Conservation (phyloP, 2,113 vertebrate genomes). For the Arenaria interpres region DNA sequence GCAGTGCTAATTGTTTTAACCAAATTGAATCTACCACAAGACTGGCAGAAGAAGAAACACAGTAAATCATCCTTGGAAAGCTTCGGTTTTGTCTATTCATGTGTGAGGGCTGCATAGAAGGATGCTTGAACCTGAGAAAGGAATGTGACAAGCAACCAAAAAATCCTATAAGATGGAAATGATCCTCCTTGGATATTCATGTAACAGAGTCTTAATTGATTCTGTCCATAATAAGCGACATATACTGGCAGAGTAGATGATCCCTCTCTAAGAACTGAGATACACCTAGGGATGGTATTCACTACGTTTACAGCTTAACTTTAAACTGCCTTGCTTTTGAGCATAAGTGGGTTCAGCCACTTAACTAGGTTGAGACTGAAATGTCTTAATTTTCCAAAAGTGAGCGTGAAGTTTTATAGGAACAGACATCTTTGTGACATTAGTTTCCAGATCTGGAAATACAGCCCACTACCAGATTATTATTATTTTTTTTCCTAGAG, state of each 20-base stretch:
- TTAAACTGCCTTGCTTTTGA: background rate
- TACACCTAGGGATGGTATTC: background rate
- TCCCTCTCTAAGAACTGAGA: background rate
- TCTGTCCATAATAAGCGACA: background rate
- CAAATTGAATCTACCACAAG: background rate
- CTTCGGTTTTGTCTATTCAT: background rate
- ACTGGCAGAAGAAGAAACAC: background rate
- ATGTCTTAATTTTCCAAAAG: background rate
- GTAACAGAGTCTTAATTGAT: background rate
- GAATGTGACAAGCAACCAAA: background rate
- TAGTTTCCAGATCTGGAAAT: background rate
- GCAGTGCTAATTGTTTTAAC: background rate
- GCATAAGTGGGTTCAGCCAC: background rate
- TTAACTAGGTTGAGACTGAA: background rate
- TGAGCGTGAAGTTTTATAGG: background rate
- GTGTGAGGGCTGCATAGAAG: background rate
- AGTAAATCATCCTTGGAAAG: background rate
- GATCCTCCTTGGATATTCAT: background rate
- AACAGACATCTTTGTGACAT: background rate
- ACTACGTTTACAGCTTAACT: background rate
- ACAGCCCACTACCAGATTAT: fast-evolving
- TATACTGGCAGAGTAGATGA: background rate
- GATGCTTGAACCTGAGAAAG: background rate
- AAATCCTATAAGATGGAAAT: background rate
- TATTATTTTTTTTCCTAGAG: too few species aligned